Evolutionary conservation across 2,888 invertebrate genomes (phyloP), one percentile per base, ranked within the genome.

Genomic region (Meiosimyza platycephala): DNA sequence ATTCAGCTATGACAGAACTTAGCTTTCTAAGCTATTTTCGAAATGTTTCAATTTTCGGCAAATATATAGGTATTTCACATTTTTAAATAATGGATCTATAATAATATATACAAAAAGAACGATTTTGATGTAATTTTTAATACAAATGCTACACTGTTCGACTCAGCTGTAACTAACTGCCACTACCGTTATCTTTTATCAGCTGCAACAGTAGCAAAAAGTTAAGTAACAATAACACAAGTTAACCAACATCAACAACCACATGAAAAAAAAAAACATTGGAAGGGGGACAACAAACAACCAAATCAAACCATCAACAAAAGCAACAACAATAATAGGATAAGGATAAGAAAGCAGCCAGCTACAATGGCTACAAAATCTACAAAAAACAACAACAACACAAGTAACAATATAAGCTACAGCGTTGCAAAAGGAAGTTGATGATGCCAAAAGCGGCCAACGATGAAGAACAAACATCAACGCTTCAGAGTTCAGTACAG

Each of bases 101-200:
- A 28, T 28, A 28, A 28, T 0, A 28, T 28, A 3, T 4, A 28
- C 22, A 28, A 28, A 28, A 28, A 28, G 28, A 3, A 28, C 28
- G 28, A 40, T 40, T 40, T 40, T 9, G 9, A 9, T 40, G 0
- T 9, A 40, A 40, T 40, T 40, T 9, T 40, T 40, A 4, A 40
- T 9, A 40, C 40, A 40, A 40, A 40, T 40, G 40, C 9, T 40
- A 40, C 40, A 40, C 40, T 40, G 40, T 40, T 9, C 9, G 40
- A 6, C 40, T 40, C 52, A 33, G 52, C n/a, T 28, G 11, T 22
- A 55, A 55, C 55, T 18, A 28, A 6, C 63, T n/a, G n/a, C 63
- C 13, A 47, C 15, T 40, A 47, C 18, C 50, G 51, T 51, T 64
- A 64, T 64, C 64, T 64, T 64, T 64, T 64, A 64, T 64, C 64